Evolutionary conservation across 2,888 invertebrate genomes (phyloP).

Genomic region (Vesta saturnalis): DNA sequence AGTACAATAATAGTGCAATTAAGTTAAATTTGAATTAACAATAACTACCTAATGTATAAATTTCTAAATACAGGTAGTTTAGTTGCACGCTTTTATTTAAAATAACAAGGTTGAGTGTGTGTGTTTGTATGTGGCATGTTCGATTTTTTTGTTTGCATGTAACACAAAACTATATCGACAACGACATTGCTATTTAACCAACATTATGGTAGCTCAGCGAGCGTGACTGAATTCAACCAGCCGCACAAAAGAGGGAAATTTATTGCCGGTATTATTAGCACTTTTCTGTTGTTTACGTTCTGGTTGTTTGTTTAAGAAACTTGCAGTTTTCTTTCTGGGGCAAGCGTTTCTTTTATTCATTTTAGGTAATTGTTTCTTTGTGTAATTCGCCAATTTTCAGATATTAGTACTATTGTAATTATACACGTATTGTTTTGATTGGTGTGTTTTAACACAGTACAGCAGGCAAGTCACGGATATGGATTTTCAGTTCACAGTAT

Average conservation of each 20-base stretch:
- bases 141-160: conserved; percentile 16
- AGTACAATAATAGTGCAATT: too few species aligned
- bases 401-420: too few species aligned
- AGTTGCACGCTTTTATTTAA: conserved; percentile 8
- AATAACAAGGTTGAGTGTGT: conserved; percentile 20
- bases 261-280: conserved; percentile 41
- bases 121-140: conserved; percentile 20
- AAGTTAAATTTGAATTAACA: not conserved
- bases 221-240: conserved; percentile 40
- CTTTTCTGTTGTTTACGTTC: conserved; percentile 40
- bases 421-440: too few species aligned
- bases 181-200: conserved; percentile 35
- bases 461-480: not conserved
- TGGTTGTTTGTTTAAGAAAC: conserved; percentile 36
- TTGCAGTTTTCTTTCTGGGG: conserved; percentile 30
- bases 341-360: conserved; percentile 22
- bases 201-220: conserved; percentile 38
- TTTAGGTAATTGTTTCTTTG: conserved; percentile 18
- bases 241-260: conserved; percentile 41
- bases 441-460: too few species aligned
- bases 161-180: conserved; percentile 31
- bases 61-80: conserved; percentile 11
- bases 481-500: conserved; percentile 14
- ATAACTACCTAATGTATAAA: conserved; percentile 1
- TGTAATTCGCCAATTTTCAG: not conserved